Percentiles rank a stretch among this genome's conserved stretches.
phyloP scores from a whole-genome alignment of 1,140 invertebrate genomes.

The Tribolium castaneum region DNA sequence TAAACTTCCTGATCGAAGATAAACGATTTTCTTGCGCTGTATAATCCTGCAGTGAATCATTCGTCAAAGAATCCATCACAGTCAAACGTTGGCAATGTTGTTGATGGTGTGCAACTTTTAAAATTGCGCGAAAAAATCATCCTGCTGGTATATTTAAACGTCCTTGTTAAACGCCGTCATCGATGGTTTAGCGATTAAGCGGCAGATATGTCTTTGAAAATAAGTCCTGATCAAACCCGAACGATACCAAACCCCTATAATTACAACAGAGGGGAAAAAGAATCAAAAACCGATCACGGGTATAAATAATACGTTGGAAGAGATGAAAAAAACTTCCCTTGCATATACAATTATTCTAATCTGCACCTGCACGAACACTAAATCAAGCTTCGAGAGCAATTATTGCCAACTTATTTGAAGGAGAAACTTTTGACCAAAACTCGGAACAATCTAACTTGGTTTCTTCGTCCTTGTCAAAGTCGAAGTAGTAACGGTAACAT shows the following conservation, averaged over 20 bases:
- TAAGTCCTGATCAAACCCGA: slow-evolving; percentile 6
- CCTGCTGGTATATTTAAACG: slow-evolving; percentile 32
- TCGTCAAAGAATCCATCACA: not conserved
- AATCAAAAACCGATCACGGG: not conserved
- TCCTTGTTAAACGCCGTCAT: slow-evolving; percentile 27
- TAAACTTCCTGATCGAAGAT: not conserved
- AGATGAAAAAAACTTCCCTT: not conserved
- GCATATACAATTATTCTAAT: slow-evolving; percentile 36
- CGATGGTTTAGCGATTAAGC: not conserved
- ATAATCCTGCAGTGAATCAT: not conserved
- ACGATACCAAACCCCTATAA: slow-evolving; percentile 16
- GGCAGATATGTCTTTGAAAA: slow-evolving; percentile 23
- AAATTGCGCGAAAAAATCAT: not conserved
- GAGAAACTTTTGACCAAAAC: too few relatives aligned
- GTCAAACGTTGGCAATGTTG: not conserved
- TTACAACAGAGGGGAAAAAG: not conserved
- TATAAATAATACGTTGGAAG: not conserved
- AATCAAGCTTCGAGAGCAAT: slow-evolving; percentile 10
- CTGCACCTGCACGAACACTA: slow-evolving; percentile 30
- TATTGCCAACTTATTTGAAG: not conserved
- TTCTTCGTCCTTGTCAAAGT: slow-evolving; percentile 33
- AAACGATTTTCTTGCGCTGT: not conserved
- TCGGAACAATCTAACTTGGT: not conserved
- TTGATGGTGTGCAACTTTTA: not conserved
- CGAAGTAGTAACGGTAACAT: slow-evolving; percentile 12